These are phyloP conservation scores for Eulemur rubriventer DNA, from an alignment of 2,797 vertebrate genomes.

Conservation along the genomic window DNA sequence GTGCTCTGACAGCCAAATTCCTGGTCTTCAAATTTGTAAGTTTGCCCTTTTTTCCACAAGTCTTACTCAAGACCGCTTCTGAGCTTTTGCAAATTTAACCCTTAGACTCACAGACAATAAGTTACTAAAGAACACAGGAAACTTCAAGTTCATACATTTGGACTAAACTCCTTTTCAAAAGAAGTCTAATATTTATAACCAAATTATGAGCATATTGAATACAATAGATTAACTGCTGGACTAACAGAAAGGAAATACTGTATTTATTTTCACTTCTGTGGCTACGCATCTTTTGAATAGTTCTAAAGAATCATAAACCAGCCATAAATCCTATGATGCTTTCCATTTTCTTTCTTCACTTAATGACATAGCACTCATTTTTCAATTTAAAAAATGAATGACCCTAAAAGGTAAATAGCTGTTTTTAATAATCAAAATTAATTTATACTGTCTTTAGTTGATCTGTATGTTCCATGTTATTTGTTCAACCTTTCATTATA, in stretches of 20 bases:
- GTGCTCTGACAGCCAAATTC: slow-evolving; percentile 52
- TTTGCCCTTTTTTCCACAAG: slow-evolving; percentile 41
- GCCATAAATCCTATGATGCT: slow-evolving; percentile 28
- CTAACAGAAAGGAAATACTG: slow-evolving; percentile 23
- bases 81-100: slow-evolving; percentile 72
- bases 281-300: slow-evolving; percentile 22
- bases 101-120: slow-evolving; percentile 27
- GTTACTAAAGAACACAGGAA: slow-evolving; percentile 77
- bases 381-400: slow-evolving; percentile 38
- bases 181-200: slow-evolving; percentile 80
- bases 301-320: slow-evolving; percentile 48
- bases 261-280: slow-evolving; percentile 44
- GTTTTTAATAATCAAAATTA: slow-evolving; percentile 50
- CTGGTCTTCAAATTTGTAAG: slow-evolving; percentile 50
- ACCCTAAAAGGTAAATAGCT: neutral
- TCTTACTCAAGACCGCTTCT: slow-evolving; percentile 72
- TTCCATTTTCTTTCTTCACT: slow-evolving; percentile 40
- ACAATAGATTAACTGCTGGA: slow-evolving; percentile 63
- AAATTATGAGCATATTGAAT: slow-evolving; percentile 73
- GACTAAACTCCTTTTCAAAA: slow-evolving; percentile 74
- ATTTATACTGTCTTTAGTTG: slow-evolving; percentile 25
- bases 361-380: slow-evolving; percentile 29
- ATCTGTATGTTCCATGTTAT: neutral
- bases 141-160: slow-evolving; percentile 78
- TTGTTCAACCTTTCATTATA: neutral